phyloP scores from a whole-genome alignment of 2,888 invertebrate genomes.

The Amblyteles armatorius region DNA sequence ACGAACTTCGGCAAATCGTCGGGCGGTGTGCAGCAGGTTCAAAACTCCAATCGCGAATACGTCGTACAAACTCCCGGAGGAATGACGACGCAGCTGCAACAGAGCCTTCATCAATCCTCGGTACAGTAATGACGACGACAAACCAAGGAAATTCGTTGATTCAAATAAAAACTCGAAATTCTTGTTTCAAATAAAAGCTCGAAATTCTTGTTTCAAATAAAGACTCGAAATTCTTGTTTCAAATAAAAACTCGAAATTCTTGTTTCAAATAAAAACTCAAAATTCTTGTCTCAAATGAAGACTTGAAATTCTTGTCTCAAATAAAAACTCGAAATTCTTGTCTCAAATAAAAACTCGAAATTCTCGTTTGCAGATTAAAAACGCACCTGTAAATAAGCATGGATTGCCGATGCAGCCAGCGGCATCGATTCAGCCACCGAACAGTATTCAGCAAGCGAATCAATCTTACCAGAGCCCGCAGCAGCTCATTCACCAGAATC shows the following conservation, averaged over 20 bases:
- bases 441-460: conserved; percentile 69
- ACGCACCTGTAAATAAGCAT: conserved; percentile 76
- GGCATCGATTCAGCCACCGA: conserved; percentile 48
- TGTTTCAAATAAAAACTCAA: background rate
- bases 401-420: conserved; percentile 77
- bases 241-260: no score
- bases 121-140: conserved; percentile 72
- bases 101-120: conserved; percentile 75
- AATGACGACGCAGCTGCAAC: conserved; percentile 77
- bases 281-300: background rate
- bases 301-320: background rate
- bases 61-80: conserved; percentile 75
- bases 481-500: conserved; percentile 79
- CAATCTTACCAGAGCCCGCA: conserved; percentile 79
- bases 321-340: no score
- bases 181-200: no score
- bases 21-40: conserved; percentile 75
- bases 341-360: no score
- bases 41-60: conserved; percentile 78
- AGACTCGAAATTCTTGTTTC: background rate
- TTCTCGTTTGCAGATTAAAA: conserved; percentile 69
- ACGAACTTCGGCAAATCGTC: conserved; percentile 77
- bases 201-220: no score
- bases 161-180: background rate
- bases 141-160: background rate